A percentile compares a stretch with the other conserved stretches of the same genome.
These are phyloP conservation scores for Drepanosiphum platanoidis DNA, from an alignment of 2,888 invertebrate genomes.

Conservation along the genomic window DNA sequence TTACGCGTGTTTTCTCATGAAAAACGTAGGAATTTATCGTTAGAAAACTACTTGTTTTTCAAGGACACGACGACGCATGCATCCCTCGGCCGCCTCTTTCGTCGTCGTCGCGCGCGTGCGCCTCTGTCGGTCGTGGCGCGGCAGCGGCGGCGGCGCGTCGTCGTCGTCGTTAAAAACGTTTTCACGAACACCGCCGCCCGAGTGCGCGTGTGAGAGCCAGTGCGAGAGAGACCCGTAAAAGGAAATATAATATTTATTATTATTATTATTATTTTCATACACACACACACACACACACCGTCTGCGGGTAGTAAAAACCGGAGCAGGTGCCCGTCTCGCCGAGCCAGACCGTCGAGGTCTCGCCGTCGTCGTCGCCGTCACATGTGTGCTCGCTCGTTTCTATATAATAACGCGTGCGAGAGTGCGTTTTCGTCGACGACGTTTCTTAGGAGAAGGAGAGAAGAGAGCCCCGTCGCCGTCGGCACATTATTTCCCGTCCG, in stretches of 20 bases:
- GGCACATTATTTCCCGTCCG: slow-evolving; percentile 25
- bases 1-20: no score
- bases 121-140: no score
- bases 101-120: no score
- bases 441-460: slow-evolving; percentile 25
- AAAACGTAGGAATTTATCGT: no score
- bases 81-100: no score
- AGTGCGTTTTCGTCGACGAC: slow-evolving; percentile 19
- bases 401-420: background rate
- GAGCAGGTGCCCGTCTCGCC: slow-evolving; percentile 34
- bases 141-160: no score
- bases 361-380: background rate
- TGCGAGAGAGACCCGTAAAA: background rate
- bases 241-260: no score
- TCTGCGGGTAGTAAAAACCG: slow-evolving; percentile 1
- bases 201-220: background rate
- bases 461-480: background rate
- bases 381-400: background rate
- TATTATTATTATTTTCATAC: no score
- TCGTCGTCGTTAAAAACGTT: no score
- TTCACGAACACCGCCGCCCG: background rate
- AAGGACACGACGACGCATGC: no score
- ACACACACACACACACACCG: no score
- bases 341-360: background rate
- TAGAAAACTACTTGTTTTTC: no score